Conservation (phyloP, 2,797 vertebrate species). For the Catostomus latipinnis region DNA sequence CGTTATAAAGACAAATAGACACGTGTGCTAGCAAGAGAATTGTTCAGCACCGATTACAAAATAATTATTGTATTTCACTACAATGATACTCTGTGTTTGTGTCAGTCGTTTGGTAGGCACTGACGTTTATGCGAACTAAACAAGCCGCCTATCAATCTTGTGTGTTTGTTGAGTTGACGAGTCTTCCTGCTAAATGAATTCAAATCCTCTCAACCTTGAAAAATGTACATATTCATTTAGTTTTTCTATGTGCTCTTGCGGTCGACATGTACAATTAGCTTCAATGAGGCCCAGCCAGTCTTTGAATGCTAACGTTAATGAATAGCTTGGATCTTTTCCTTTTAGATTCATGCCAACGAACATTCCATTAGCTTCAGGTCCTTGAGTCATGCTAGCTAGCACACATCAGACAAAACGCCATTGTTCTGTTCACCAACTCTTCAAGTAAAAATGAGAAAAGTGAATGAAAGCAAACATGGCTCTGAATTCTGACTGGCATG, state of each 20-base stretch:
- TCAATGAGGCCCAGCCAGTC: constrained; percentile 49
- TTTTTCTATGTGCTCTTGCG: constrained; percentile 27
- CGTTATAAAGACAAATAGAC: too few species aligned
- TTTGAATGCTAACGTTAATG: constrained; percentile 56
- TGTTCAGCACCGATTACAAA: too few species aligned
- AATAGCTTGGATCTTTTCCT: constrained; percentile 52
- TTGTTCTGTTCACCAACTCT: constrained; percentile 42
- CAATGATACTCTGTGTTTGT: too few species aligned
- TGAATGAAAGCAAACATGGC: constrained; percentile 12
- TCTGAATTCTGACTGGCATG: constrained; percentile 11
- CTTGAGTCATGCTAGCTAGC: constrained; percentile 49
- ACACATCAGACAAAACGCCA: constrained; percentile 31
- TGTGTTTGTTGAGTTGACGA: background rate
- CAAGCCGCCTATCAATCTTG: background rate
- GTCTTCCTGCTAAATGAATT: constrained; percentile 35
- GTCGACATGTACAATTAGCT: constrained; percentile 45
- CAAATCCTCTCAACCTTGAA: constrained; percentile 44
- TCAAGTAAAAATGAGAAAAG: constrained; percentile 24
- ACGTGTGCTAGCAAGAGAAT: too few species aligned
- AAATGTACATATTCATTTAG: constrained; percentile 30
- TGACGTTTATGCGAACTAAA: background rate
- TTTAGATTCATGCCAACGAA: constrained; percentile 53
- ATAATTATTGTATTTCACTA: too few species aligned
- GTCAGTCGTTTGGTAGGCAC: background rate
- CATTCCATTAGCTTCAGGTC: constrained; percentile 60